Conservation (phyloP, 2,797 vertebrate species). For the Thamnophis elegans region DNA sequence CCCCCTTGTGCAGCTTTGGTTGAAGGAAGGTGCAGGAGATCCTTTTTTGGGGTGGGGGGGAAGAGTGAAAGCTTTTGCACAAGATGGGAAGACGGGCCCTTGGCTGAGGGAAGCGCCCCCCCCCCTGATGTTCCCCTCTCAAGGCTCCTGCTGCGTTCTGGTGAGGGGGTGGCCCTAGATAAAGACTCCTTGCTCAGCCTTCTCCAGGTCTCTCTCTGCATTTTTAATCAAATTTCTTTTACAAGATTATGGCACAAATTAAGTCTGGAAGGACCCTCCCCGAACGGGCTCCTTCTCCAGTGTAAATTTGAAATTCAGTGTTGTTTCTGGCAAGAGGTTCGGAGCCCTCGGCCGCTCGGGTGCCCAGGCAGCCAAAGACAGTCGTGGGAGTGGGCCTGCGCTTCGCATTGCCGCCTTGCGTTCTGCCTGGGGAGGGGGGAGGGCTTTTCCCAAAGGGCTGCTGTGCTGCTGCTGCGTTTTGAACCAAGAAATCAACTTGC, state of each 20-base stretch:
- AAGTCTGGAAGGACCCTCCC: fast-evolving
- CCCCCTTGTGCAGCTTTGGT: not conserved
- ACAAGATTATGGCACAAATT: not conserved
- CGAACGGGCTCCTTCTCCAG: not conserved
- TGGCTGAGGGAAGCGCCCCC: not conserved
- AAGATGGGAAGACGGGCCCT: fast-evolving
- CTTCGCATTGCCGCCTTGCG: not conserved
- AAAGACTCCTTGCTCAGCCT: not conserved
- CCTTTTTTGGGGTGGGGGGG: not conserved
- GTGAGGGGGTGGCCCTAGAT: not conserved
- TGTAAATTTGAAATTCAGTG: not conserved
- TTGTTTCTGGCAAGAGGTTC: not conserved
- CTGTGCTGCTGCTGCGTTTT: not conserved
- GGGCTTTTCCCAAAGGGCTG: not conserved
- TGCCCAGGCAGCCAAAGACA: not conserved
- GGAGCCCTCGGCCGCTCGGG: not conserved
- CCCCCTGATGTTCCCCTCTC: not conserved
- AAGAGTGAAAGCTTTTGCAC: not conserved
- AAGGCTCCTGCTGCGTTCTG: not conserved
- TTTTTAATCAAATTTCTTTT: not conserved
- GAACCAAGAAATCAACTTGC: not conserved
- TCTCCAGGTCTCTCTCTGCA: not conserved
- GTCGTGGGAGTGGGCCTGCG: not conserved
- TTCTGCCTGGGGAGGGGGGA: not conserved
- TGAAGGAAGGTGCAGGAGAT: not conserved